Percentiles rank a stretch among this genome's conserved stretches.
These are phyloP conservation scores for Suricata suricatta DNA, from an alignment of 2,113 vertebrate species.

Conservation along the genomic window DNA sequence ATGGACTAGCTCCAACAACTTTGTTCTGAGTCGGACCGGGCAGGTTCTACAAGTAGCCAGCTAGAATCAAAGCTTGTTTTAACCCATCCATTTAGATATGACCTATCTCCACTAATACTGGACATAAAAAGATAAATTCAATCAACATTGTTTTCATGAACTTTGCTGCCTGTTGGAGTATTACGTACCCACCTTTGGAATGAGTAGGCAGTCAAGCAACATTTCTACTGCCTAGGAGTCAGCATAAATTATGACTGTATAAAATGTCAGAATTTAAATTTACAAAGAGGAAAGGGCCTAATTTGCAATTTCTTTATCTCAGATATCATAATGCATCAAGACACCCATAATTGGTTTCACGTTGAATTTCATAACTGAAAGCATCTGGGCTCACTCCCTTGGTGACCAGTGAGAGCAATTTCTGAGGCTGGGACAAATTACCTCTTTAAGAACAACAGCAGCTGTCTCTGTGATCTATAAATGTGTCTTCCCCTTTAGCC, in stretches of 20 bases:
- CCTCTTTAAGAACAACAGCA: slow-evolving; percentile 81
- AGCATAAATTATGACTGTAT: slow-evolving; percentile 23
- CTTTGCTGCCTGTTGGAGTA: neutral
- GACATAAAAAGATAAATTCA: neutral
- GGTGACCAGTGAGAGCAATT: slow-evolving; percentile 82
- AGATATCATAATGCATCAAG: slow-evolving; percentile 34
- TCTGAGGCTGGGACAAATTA: slow-evolving; percentile 80
- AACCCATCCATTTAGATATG: neutral
- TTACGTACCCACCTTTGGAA: neutral
- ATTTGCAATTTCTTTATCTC: slow-evolving; percentile 54
- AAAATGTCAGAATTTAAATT: slow-evolving; percentile 58
- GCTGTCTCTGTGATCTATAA: slow-evolving; percentile 85
- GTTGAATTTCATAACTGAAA: slow-evolving; percentile 80
- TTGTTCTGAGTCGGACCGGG: neutral
- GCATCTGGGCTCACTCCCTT: slow-evolving; percentile 85
- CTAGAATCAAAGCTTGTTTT: neutral
- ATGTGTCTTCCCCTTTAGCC: slow-evolving; percentile 80
- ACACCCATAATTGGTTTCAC: slow-evolving; percentile 69
- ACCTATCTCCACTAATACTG: neutral
- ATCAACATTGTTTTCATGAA: neutral
- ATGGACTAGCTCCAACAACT: neutral
- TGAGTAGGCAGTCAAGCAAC: neutral
- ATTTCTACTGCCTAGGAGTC: neutral
- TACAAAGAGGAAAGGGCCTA: slow-evolving; percentile 12
- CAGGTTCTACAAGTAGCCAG: neutral